These are phyloP conservation scores for Trachelus iudaicus DNA, from an alignment of 2,888 invertebrate species.

Conservation along the genomic window DNA sequence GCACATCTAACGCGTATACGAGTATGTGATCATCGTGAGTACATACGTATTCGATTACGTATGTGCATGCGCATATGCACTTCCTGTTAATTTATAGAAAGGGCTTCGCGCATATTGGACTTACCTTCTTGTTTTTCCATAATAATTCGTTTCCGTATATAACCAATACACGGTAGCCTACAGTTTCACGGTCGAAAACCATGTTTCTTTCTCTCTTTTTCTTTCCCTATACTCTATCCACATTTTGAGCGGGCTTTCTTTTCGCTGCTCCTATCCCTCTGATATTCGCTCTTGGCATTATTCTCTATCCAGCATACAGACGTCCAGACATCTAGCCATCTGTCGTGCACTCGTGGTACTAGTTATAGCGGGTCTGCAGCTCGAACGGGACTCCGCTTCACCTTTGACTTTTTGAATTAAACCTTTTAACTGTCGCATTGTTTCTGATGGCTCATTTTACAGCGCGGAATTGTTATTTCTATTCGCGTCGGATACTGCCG, in stretches of 20 bases:
- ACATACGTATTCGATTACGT: neutral
- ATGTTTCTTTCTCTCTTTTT: constrained; percentile 17
- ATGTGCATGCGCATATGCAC: neutral
- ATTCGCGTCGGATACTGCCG: constrained; percentile 22
- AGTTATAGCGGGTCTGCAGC: constrained; percentile 33
- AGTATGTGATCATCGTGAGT: neutral
- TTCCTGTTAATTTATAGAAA: neutral
- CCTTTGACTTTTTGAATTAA: constrained; percentile 54
- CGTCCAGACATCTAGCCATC: neutral
- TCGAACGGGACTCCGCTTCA: constrained; percentile 17
- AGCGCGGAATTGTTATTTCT: constrained; percentile 53
- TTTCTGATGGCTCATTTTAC: constrained; percentile 59
- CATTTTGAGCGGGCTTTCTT: constrained; percentile 16
- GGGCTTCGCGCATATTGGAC: neutral
- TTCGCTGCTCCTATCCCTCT: constrained; percentile 19
- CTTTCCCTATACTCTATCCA: neutral
- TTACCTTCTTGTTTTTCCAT: neutral
- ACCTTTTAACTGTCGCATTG: constrained; percentile 54
- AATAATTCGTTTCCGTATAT: neutral
- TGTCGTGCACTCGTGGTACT: constrained; percentile 18
- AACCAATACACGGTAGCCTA: neutral
- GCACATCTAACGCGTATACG: neutral
- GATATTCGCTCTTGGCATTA: constrained; percentile 19
- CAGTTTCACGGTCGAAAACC: neutral
- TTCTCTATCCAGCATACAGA: neutral